Conservation (phyloP, 2,797 vertebrate genomes). For the Enteromius thamalakanensis region DNA sequence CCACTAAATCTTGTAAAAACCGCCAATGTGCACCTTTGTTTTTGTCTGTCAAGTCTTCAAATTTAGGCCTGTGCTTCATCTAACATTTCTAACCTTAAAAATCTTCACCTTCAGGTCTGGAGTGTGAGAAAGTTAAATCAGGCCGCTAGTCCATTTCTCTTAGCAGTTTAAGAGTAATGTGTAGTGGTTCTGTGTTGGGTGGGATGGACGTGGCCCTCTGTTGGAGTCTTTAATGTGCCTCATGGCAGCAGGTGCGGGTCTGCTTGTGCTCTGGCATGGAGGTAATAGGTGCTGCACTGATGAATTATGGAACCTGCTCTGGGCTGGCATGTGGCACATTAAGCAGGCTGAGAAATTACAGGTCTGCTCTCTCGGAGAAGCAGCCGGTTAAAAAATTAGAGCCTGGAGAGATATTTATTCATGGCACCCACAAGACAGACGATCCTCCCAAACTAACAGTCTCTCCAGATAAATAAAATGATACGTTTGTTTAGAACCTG, state of each 20-base stretch:
- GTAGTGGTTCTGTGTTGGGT: constrained; percentile 35
- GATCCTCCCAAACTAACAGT: constrained; percentile 13
- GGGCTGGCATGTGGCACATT: constrained; percentile 44
- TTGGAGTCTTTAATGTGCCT: constrained; percentile 47
- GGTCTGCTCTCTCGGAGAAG: constrained; percentile 24
- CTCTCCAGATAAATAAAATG: constrained; percentile 32
- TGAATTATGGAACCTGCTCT: constrained; percentile 58
- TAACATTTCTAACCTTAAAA: neutral
- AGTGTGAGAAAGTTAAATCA: neutral
- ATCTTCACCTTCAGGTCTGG: neutral
- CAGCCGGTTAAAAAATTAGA: constrained; percentile 49
- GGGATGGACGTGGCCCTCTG: constrained; percentile 34
- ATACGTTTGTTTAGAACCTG: constrained; percentile 36
- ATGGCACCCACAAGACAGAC: constrained; percentile 32
- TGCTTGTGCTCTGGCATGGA: constrained; percentile 44
- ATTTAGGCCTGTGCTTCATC: neutral
- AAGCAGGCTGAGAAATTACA: constrained; percentile 44
- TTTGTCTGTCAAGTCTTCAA: neutral
- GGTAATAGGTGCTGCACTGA: constrained; percentile 47
- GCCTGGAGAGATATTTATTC: constrained; percentile 43
- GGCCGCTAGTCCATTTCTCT: constrained; percentile 1
- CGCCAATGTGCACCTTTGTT: neutral
- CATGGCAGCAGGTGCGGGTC: constrained; percentile 47
- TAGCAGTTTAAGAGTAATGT: constrained; percentile 18
- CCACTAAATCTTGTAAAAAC: neutral